A percentile compares a stretch with the other conserved stretches of the same genome.
Evolutionary conservation across 2,113 vertebrate genomes (phyloP).

Genomic region (Eupsittula cactorum): DNA sequence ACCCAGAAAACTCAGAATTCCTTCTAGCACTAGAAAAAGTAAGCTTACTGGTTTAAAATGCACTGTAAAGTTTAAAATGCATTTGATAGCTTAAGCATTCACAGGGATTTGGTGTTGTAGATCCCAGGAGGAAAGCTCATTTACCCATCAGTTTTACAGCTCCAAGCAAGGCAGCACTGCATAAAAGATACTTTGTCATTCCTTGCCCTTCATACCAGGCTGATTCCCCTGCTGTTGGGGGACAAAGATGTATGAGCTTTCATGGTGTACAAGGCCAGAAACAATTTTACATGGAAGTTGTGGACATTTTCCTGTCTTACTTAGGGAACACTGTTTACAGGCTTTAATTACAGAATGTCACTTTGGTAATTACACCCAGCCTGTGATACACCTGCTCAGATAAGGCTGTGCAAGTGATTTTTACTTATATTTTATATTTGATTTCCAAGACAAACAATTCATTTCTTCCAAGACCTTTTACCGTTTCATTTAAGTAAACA

Average conservation of each 20-base stretch:
- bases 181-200: conserved; percentile 38
- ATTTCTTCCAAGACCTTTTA: neutral
- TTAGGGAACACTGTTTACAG: neutral
- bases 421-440: neutral
- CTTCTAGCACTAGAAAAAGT: neutral
- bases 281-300: neutral
- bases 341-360: neutral
- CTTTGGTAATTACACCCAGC: neutral
- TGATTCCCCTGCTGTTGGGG: neutral
- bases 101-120: neutral
- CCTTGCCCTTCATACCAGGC: conserved; percentile 4
- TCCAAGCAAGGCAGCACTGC: neutral
- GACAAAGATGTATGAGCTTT: neutral
- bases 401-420: neutral
- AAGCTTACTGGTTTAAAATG: neutral
- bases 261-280: accelerated
- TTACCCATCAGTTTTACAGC: conserved; percentile 35
- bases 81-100: conserved; percentile 27
- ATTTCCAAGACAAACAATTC: neutral
- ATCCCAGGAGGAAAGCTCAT: conserved; percentile 33
- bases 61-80: neutral
- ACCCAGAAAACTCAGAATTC: neutral
- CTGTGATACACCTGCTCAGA: neutral
- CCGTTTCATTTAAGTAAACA: neutral
- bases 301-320: neutral